phyloP scores from a whole-genome alignment of 1,140 invertebrate species.

The Globodera rostochiensis region DNA sequence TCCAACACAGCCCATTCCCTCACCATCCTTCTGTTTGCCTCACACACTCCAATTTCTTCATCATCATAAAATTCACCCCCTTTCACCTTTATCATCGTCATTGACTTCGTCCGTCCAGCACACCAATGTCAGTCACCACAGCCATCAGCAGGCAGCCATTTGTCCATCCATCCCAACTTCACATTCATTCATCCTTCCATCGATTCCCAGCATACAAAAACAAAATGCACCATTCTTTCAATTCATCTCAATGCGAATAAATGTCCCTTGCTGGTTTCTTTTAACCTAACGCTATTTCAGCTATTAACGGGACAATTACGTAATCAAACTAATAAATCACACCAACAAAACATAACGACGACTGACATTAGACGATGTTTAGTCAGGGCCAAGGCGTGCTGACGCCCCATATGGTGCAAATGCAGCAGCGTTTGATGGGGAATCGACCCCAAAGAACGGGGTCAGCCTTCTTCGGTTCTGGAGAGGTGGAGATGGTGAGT shows the following conservation, averaged over 20 bases:
- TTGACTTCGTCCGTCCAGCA: neutral
- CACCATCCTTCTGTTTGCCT: neutral
- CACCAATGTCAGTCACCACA: no score
- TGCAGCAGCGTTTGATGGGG: conserved; percentile 14
- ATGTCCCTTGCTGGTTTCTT: no score
- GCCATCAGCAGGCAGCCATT: no score
- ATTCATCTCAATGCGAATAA: no score
- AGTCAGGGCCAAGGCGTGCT: neutral
- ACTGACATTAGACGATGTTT: neutral
- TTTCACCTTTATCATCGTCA: neutral
- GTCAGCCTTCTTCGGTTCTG: neutral
- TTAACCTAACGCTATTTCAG: no score
- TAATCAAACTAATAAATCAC: neutral
- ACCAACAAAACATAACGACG: neutral
- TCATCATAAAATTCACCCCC: no score
- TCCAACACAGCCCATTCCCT: neutral
- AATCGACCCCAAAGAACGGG: neutral
- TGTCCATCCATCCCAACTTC: no score
- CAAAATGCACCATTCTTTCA: no score
- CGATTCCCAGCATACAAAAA: no score
- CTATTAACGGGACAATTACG: no score
- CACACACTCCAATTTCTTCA: neutral
- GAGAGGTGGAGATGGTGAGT: neutral
- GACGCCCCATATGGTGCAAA: neutral
- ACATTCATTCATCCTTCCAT: no score